Conservation (phyloP, 2,888 invertebrate species). For the Morpho deidamia region DNA sequence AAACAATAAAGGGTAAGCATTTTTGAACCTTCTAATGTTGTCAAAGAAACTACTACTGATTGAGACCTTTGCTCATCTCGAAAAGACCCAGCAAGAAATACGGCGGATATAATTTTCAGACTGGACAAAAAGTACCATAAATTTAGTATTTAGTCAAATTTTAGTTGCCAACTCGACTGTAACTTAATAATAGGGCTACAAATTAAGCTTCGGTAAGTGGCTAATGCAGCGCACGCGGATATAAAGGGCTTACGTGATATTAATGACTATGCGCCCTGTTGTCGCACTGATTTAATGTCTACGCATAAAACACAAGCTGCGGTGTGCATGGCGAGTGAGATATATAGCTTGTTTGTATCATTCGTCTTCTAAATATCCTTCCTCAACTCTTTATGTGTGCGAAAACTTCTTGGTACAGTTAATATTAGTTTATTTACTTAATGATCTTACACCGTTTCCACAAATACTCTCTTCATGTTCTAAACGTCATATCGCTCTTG, state of each 20-base stretch:
- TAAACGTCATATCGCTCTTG: too few relatives aligned
- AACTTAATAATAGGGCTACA: conserved; percentile 30
- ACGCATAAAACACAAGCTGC: conserved; percentile 10
- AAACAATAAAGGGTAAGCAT: too few relatives aligned
- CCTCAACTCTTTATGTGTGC: background rate
- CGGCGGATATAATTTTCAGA: too few relatives aligned
- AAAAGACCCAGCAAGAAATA: too few relatives aligned
- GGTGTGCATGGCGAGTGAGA: background rate
- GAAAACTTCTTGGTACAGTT: too few relatives aligned
- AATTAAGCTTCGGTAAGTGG: conserved; percentile 35
- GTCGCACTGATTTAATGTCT: conserved; percentile 26
- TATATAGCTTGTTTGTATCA: conserved; percentile 7
- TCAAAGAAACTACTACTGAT: too few relatives aligned
- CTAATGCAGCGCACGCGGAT: conserved; percentile 5
- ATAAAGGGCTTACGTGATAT: conserved; percentile 7
- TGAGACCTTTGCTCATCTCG: too few relatives aligned
- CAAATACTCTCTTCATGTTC: too few relatives aligned
- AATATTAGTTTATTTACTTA: too few relatives aligned
- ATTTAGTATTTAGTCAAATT: conserved; percentile 9
- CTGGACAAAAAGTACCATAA: too few relatives aligned
- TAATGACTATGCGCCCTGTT: conserved; percentile 18
- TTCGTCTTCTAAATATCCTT: conserved; percentile 4
- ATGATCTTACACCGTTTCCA: too few relatives aligned
- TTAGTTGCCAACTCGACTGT: conserved; percentile 23
- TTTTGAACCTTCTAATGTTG: too few relatives aligned